Evolutionary conservation across 2,113 vertebrate species (phyloP), one percentile per base, ranked within the genome.

Genomic region (Casuarius casuarius): DNA sequence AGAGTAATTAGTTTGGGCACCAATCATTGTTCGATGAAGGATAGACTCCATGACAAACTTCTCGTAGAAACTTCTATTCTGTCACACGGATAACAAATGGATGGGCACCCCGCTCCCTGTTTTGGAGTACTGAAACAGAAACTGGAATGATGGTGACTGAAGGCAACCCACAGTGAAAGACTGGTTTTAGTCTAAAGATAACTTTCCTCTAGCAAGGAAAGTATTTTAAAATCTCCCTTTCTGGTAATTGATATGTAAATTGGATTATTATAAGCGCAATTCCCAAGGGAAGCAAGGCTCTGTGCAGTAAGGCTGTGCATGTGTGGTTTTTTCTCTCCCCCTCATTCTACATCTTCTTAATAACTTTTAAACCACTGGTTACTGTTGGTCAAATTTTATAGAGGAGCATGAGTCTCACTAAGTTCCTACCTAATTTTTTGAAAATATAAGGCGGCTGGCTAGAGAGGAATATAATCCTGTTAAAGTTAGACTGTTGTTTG

Each of bases 21-120:
- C 13, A 58, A 33, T 25, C 46, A 5, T 10, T 49, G 29, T 49
- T 75, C 33, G 3, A 4, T 67, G 10, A 9, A 42, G 22, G 66
- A 26, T 16, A 38, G 68, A 3, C 31, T 28, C 21, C n/a, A 56
- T 31, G 8, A 7, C 14, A 1, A 0, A 1, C 51, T 29, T 73
- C 66, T 66, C 2, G 3, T 5, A 31, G 40, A 40, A 22, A 16
- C 21, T 52, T 77, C 44, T 63, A 29, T 73, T 54, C 12, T 56
- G 22, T 49, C 42, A 31, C 0, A 0, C n/a, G 54, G 26, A 31
- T 20, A 82, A 25, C 54, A 73, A 58, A 12, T 35, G 5, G 48
- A 49, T 75, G 42, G 33, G 17, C 5, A 13, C 11, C 6, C 17
- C 26, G 38, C 14, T 19, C 22, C 76, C 77, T 2, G 0, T 56